Percentiles rank a stretch among this genome's conserved stretches.
These are phyloP conservation scores for Pardalotus punctatus DNA, from an alignment of 2,113 vertebrate species.

Conservation along the genomic window DNA sequence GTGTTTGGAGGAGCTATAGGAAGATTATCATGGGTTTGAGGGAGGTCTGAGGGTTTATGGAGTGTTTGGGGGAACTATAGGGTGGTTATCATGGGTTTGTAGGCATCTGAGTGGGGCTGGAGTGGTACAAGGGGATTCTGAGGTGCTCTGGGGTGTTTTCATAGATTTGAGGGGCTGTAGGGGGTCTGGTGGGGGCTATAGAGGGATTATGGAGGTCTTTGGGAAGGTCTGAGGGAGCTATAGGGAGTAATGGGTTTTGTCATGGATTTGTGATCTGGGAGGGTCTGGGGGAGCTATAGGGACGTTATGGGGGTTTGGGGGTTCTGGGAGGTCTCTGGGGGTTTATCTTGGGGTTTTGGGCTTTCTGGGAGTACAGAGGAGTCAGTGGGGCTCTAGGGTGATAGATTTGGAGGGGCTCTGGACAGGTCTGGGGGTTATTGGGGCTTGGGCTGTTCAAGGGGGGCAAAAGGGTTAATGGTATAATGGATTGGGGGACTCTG, in stretches of 20 bases:
- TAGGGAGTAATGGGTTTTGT: background rate
- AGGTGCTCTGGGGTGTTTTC: no score
- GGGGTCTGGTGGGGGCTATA: background rate
- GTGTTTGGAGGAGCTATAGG: background rate
- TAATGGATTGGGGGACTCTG: background rate
- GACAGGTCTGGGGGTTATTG: background rate
- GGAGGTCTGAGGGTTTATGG: background rate
- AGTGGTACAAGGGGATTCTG: background rate
- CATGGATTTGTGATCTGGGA: background rate
- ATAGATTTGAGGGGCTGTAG: background rate
- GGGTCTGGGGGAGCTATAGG: no score
- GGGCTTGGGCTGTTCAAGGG: no score
- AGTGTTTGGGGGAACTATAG: background rate
- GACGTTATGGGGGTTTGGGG: background rate
- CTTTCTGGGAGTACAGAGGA: background rate
- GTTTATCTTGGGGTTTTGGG: background rate
- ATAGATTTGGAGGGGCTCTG: background rate
- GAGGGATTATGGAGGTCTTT: background rate
- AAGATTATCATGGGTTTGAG: background rate
- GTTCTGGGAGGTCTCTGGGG: background rate
- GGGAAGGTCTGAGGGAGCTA: background rate
- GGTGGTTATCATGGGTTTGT: background rate
- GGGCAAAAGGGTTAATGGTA: background rate
- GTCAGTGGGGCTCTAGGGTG: no score
- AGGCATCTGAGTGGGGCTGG: background rate